Conservation (phyloP, 2,888 invertebrate genomes). For the Anorthoa munda region DNA sequence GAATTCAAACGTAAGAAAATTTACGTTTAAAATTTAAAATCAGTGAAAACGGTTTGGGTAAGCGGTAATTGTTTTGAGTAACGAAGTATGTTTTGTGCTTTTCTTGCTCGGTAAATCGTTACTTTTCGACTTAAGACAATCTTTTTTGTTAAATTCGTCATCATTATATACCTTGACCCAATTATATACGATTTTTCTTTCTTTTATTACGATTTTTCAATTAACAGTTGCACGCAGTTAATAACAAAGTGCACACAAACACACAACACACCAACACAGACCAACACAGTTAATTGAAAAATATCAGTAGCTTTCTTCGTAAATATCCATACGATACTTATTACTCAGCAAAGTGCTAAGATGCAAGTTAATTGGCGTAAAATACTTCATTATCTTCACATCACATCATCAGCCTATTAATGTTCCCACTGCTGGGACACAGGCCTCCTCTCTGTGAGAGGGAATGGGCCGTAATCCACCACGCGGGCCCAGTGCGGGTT, state of each 20-base stretch:
- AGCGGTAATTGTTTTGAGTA: constrained; percentile 17
- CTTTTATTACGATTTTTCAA: too few relatives aligned
- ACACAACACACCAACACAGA: too few relatives aligned
- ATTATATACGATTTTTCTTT: too few relatives aligned
- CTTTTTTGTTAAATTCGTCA: neutral
- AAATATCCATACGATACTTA: neutral
- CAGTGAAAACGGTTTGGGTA: constrained; percentile 18
- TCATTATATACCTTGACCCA: neutral
- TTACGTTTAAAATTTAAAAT: constrained; percentile 21
- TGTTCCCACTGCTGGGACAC: too few relatives aligned
- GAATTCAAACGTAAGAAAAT: constrained; percentile 41
- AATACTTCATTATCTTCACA: neutral
- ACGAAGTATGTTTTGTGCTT: neutral
- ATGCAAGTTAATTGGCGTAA: neutral
- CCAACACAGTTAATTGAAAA: too few relatives aligned
- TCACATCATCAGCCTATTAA: too few relatives aligned
- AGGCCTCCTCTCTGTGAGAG: too few relatives aligned
- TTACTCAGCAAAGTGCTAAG: neutral
- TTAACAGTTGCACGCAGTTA: too few relatives aligned
- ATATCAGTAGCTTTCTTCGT: neutral
- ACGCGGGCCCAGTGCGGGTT: too few relatives aligned
- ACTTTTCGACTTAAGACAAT: neutral
- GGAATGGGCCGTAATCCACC: too few relatives aligned
- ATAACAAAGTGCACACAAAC: too few relatives aligned
- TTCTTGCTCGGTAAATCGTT: neutral